A percentile compares a stretch with the other conserved stretches of the same genome.
These are phyloP conservation scores for Aeoliscus strigatus DNA, from an alignment of 2,797 vertebrate species.

Conservation along the genomic window DNA sequence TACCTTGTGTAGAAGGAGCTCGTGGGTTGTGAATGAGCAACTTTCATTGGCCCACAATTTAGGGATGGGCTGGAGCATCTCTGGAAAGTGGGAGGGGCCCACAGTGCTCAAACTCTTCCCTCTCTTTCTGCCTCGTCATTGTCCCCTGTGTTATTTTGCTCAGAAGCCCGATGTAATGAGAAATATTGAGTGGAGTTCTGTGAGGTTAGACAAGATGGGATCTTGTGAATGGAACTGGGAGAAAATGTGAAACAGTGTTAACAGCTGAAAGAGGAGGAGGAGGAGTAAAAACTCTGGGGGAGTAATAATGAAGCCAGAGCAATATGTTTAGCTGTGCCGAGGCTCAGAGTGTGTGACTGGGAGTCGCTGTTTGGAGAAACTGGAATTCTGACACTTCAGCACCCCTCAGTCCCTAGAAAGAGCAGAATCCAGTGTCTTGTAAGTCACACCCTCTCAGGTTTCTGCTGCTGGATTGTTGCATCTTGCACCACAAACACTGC, in stretches of 20 bases:
- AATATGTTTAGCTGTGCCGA: conserved; percentile 29
- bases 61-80: conserved; percentile 75
- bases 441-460: conserved; percentile 70
- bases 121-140: conserved; percentile 50
- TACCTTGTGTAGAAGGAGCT: conserved; percentile 80
- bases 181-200: conserved; percentile 21
- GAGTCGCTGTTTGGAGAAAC: conserved; percentile 59
- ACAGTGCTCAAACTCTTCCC: conserved; percentile 57
- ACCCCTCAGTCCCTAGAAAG: conserved; percentile 57
- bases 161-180: conserved; percentile 33
- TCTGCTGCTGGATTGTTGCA: conserved; percentile 57
- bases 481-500: conserved; percentile 21
- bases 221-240: conserved; percentile 23
- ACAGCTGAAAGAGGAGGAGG: conserved; percentile 19
- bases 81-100: conserved; percentile 69
- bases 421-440: conserved; percentile 58
- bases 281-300: conserved; percentile 15
- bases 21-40: conserved; percentile 59
- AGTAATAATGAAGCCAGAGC: conserved; percentile 21
- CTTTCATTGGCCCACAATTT: conserved; percentile 70
- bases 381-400: conserved; percentile 67
- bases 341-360: conserved; percentile 45
- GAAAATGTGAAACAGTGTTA: conserved; percentile 35
- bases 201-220: conserved; percentile 20
- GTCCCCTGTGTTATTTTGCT: conserved; percentile 30